Evolutionary conservation across 2,113 vertebrate genomes (phyloP).

Genomic region (Cochlearius cochlearius): DNA sequence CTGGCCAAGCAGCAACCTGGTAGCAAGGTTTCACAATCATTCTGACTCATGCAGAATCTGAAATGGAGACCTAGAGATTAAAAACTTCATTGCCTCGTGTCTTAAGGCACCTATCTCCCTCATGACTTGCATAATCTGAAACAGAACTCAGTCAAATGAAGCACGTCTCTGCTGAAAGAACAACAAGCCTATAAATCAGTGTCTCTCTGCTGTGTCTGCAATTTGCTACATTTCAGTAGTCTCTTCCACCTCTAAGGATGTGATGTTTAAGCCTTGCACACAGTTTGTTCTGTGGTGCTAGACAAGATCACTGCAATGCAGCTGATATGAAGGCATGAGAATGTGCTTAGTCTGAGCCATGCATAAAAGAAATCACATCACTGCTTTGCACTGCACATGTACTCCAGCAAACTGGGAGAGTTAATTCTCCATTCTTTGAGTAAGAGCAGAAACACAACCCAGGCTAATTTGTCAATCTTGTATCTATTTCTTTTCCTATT

Average conservation of each 20-base stretch:
- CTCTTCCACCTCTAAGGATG: background rate
- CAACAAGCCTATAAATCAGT: slow-evolving; percentile 15
- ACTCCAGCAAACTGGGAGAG: background rate
- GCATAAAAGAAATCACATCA: background rate
- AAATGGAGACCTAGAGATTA: background rate
- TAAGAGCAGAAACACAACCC: background rate
- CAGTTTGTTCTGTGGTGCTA: background rate
- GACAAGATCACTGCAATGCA: background rate
- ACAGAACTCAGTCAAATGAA: slow-evolving; percentile 33
- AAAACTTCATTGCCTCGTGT: background rate
- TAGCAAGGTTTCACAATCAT: background rate
- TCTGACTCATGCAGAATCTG: background rate
- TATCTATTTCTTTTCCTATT: background rate
- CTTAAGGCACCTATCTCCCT: background rate
- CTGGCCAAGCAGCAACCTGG: background rate
- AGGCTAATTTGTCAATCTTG: background rate
- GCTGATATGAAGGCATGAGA: background rate
- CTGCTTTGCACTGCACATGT: background rate
- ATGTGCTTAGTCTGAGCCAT: background rate
- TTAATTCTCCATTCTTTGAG: background rate
- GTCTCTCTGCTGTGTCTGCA: background rate
- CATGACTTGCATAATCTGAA: slow-evolving; percentile 6
- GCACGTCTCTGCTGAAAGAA: background rate
- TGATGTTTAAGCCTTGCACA: background rate
- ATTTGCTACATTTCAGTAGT: slow-evolving; percentile 5